Evolutionary conservation across 2,113 vertebrate genomes (phyloP), one percentile per base, ranked within the genome.

Genomic region (Etheostoma cragini): DNA sequence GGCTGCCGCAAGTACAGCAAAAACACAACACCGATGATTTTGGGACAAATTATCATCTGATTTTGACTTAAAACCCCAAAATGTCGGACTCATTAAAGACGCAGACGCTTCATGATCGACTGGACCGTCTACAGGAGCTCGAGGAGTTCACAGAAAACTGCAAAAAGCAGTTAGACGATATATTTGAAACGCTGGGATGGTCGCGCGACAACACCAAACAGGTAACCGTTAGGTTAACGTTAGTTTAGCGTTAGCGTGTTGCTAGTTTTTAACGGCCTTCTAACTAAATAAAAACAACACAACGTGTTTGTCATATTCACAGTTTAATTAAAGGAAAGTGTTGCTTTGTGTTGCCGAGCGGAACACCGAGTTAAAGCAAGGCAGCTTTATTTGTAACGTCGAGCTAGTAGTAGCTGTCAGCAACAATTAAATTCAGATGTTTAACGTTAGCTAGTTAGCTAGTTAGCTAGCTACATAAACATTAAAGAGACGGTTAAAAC

Each of bases 111-210:
- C 72, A 88, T 42, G 92, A 87, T 0, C 89, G 95, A 0, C 22
- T 88, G 76, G 63, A 85, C 13, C 57, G 78, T 10, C 68, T 96
- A 1, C 72, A 74, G 56, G 93, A 95, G 47, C 84, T 96, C 45
- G 85, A 71, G 0, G 92, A 95, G 26, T 95, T 95, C 65, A 95
- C 94, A 0, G 92, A 93, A 17, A 91, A 71, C 7, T 95, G 92
- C 53, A 81, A 80, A 35, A 84, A 92, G 15, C 87, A 94, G 63
- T 70, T 96, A 0, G 17, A 88, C 3, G 87, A 91, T 0, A 73
- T 95, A 3, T 92, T 93, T 63, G 85, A 93, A 1, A 45, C 79
- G 42, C 65, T 96, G 49, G 94, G 91, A 76, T 95, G 94, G 95
- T 91, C 85, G 6, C 45, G 1, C 11, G 87, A 92, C n/a, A 6